phyloP scores from a whole-genome alignment of 2,113 vertebrate genomes.

The Catharus minimus region DNA sequence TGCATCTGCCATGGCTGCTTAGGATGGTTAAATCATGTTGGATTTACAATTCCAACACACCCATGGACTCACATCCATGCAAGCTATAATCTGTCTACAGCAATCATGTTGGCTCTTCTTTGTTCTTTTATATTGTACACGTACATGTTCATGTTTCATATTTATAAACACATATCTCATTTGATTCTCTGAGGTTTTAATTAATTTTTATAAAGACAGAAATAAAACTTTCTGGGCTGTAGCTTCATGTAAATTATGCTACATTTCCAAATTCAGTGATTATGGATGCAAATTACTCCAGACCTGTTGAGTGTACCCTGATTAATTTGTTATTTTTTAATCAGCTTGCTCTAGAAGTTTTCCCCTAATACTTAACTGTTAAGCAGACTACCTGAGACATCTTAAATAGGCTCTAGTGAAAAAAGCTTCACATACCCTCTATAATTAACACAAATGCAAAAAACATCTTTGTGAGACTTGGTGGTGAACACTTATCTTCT shows the following conservation, averaged over 20 bases:
- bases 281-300: neutral
- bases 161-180: neutral
- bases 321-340: neutral
- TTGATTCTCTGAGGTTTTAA: neutral
- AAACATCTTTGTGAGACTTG: neutral
- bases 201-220: neutral
- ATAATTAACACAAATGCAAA: neutral
- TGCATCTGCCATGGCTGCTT: neutral
- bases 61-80: neutral
- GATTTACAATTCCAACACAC: neutral
- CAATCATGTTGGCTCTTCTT: neutral
- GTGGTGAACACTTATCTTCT: neutral
- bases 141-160: neutral
- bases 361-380: neutral
- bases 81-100: neutral
- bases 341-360: neutral
- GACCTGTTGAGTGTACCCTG: neutral
- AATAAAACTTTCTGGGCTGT: neutral
- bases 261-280: neutral
- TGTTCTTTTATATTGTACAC: neutral
- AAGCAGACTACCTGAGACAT: neutral
- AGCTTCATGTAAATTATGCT: neutral
- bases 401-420: neutral
- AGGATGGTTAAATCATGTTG: neutral
- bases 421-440: neutral